phyloP scores from a whole-genome alignment of 2,797 vertebrate species.

The Coreius guichenoti region DNA sequence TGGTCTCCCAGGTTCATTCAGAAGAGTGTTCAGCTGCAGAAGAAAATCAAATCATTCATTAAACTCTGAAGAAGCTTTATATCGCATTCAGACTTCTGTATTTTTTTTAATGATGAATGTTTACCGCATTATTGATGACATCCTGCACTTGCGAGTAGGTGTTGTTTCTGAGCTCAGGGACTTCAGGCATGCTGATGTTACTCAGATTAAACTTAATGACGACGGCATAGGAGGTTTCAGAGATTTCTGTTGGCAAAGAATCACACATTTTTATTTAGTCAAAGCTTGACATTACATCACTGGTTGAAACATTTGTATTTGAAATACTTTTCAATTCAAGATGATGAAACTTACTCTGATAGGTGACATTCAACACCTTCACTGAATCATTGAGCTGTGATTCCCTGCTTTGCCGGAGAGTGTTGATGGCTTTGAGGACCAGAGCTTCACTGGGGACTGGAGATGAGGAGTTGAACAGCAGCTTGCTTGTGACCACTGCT shows the following conservation, averaged over 20 bases:
- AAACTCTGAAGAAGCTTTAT: background rate
- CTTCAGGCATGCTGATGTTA: conserved; percentile 10
- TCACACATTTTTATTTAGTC: no score
- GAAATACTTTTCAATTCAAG: no score
- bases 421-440: background rate
- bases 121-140: background rate
- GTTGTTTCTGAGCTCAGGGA: background rate
- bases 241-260: background rate
- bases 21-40: conserved; percentile 30
- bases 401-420: background rate
- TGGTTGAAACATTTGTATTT: no score
- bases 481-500: conserved; percentile 10
- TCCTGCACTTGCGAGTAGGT: background rate
- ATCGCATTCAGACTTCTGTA: background rate
- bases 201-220: background rate
- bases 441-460: conserved; percentile 32
- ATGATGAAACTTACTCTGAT: background rate
- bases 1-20: background rate
- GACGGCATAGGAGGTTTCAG: conserved; percentile 4
- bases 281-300: no score
- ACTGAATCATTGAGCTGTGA: background rate
- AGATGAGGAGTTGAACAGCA: conserved; percentile 38
- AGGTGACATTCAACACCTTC: background rate
- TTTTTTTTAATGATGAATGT: no score
- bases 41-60: background rate